Percentiles rank a stretch among this genome's conserved stretches.
These are phyloP conservation scores for Lerista edwardsae DNA, from an alignment of 2,797 vertebrate species.

Conservation along the genomic window DNA sequence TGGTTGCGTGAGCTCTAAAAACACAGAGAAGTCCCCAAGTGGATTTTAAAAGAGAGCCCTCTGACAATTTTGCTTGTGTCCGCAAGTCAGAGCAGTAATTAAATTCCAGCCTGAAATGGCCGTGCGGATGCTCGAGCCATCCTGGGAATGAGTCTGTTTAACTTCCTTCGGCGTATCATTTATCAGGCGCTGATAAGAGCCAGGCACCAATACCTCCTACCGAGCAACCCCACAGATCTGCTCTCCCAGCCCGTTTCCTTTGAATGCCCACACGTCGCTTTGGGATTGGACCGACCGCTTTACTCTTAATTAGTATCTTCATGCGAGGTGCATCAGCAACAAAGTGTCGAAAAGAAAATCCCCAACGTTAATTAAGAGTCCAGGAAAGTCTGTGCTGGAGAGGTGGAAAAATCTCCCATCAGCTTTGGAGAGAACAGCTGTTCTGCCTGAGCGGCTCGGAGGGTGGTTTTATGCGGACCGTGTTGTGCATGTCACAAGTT, in stretches of 20 bases:
- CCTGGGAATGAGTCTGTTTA: constrained; percentile 29
- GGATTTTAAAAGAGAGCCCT: constrained; percentile 3
- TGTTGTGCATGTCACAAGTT: too few relatives aligned
- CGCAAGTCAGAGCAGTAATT: constrained; percentile 24
- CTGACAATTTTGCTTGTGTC: neutral
- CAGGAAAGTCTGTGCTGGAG: constrained; percentile 46
- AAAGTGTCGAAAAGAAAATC: constrained; percentile 57
- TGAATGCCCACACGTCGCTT: constrained; percentile 16
- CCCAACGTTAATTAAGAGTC: constrained; percentile 66
- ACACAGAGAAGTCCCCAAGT: neutral
- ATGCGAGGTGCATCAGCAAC: constrained; percentile 59
- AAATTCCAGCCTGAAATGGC: neutral
- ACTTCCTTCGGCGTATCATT: constrained; percentile 37
- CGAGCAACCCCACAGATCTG: neutral
- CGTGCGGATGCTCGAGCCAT: neutral
- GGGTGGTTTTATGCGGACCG: too few relatives aligned
- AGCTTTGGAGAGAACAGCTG: constrained; percentile 65
- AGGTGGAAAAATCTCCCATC: constrained; percentile 57
- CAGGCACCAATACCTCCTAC: neutral
- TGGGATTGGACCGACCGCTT: constrained; percentile 17
- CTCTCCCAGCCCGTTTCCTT: constrained; percentile 21
- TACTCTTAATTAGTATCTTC: constrained; percentile 61
- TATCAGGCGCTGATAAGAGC: constrained; percentile 3
- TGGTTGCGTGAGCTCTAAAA: neutral
- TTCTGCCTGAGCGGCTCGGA: neutral